Conservation (phyloP, 1,140 invertebrate species). For the Caenorhabditis latens region DNA sequence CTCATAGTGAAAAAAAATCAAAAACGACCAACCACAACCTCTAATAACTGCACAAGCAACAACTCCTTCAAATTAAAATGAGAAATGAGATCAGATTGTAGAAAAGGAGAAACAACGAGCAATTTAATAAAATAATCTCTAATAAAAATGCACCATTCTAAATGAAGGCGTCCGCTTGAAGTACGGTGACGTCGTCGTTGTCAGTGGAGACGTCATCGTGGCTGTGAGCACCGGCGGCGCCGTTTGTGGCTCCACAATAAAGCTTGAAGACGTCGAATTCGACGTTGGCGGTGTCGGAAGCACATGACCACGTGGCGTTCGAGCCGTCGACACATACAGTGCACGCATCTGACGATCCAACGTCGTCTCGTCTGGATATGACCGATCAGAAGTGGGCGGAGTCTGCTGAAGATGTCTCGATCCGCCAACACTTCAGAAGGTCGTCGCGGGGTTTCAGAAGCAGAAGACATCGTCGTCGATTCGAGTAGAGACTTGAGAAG, state of each 20-base stretch:
- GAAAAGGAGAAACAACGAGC: constrained; percentile 15
- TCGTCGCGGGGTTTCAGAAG: constrained; percentile 6
- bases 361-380: constrained; percentile 26
- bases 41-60: constrained; percentile 18
- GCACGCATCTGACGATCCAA: constrained; percentile 37
- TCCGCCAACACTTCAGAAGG: neutral
- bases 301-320: constrained; percentile 7
- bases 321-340: constrained; percentile 39
- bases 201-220: neutral
- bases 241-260: constrained; percentile 22
- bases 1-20: neutral
- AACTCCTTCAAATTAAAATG: neutral
- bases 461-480: neutral
- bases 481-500: constrained; percentile 27
- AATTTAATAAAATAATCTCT: neutral
- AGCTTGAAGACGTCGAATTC: constrained; percentile 34
- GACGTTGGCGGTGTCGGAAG: constrained; percentile 37
- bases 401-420: constrained; percentile 3
- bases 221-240: neutral
- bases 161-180: constrained; percentile 62
- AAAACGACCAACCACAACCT: constrained; percentile 23
- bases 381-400: neutral
- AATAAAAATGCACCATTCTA: constrained; percentile 61
- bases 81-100: neutral
- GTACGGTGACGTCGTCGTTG: constrained; percentile 44